Evolutionary conservation across 92 coral and sea anemone genomes (phyloP), one percentile per base, ranked within the genome.

Genomic region (Pocillopora grandis): DNA sequence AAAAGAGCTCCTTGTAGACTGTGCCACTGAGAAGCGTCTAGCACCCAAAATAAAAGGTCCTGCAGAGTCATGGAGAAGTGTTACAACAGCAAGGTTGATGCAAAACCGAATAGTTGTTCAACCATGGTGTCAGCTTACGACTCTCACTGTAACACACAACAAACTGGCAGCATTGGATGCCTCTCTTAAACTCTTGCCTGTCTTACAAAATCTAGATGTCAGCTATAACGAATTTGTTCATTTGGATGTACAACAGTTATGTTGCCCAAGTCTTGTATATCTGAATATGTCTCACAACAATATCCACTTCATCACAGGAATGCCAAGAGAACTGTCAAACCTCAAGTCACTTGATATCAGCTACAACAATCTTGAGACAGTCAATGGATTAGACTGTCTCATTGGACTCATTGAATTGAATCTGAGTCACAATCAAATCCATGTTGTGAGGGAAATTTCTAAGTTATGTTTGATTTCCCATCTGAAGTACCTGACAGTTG

Each of bases 71-170:
- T 96, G 99, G 99, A 88, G 99, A 56, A 91, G 88, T 83, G 87
- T 80, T 20, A 89, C 95, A 17, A 91, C 98, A 11, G 89, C 95
- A n/a, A 88, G 86, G 23, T 80, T 96, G 61, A 92, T 94, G 33
- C 92, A 96, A 31, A 92, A 96, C 79, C 88, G 99, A 77, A 87
- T 94, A 7, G 98, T 96, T 21, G 93, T 96, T 4, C 99, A 95
- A 31, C 99, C 99, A 6, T 96, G 99, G 99, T 15, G 84, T 19
- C 90, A 83, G 62, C 93, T 96, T 20, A 94, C 97, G 12, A 89
- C 87, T 74, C 82, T 96, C 21, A 87, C 79, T 66, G 87, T 96
- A 70, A 87, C 95, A 61, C 95, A 96, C 62, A 96, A 96, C 78
- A 92, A 91, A 37, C 78, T 96, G 64, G 86, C 95, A 37, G 88